phyloP scores from a whole-genome alignment of 1,140 invertebrate genomes.

The Lordiphosa stackelbergi region DNA sequence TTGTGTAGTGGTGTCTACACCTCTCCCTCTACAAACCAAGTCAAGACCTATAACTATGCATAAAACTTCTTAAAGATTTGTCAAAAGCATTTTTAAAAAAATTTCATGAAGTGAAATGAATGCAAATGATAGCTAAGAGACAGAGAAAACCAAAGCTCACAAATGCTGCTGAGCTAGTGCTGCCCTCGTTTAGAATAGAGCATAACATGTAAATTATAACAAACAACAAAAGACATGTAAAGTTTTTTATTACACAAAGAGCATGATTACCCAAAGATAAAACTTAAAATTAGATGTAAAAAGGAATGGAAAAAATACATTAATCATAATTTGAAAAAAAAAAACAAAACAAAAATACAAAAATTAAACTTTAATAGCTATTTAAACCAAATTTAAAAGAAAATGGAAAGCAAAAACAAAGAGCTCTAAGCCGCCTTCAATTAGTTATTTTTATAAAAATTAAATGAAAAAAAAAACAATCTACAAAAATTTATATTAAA shows the following conservation, averaged over 20 bases:
- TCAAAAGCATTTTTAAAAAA: too few species aligned
- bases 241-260: constrained; percentile 57
- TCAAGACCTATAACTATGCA: too few species aligned
- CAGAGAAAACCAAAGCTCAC: too few species aligned
- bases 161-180: too few species aligned
- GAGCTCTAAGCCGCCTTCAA: constrained; percentile 73
- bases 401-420: constrained; percentile 62
- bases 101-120: too few species aligned
- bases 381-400: constrained; percentile 60
- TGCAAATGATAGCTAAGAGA: too few species aligned
- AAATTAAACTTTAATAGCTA: constrained; percentile 39
- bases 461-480: constrained; percentile 45
- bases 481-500: constrained; percentile 65
- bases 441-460: constrained; percentile 73
- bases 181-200: too few species aligned
- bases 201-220: constrained; percentile 37
- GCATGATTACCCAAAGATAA: constrained; percentile 69
- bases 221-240: constrained; percentile 61
- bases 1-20: too few species aligned
- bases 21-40: too few species aligned
- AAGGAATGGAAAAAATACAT: constrained; percentile 62
- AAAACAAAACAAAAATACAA: constrained; percentile 14
- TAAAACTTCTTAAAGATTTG: too few species aligned
- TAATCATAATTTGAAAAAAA: constrained; percentile 47
- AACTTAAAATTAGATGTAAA: constrained; percentile 70